phyloP scores from a whole-genome alignment of 1,140 invertebrate genomes.

The Heliconius melpomene region DNA sequence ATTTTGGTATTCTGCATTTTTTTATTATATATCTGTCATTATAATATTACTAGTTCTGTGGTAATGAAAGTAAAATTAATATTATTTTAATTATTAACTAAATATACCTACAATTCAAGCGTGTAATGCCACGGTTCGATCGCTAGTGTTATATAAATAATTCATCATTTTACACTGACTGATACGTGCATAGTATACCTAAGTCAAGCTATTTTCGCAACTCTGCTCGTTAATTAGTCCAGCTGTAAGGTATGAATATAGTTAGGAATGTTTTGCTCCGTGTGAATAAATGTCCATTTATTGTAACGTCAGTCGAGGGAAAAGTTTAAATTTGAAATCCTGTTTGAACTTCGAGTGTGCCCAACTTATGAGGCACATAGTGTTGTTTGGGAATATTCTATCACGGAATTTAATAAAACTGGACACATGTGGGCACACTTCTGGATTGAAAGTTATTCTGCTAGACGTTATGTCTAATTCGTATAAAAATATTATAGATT shows the following conservation, averaged over 20 bases:
- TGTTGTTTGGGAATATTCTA: constrained; percentile 33
- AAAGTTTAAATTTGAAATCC: constrained; percentile 41
- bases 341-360: constrained; percentile 34
- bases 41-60: too few relatives aligned
- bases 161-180: neutral
- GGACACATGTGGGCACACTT: constrained; percentile 25
- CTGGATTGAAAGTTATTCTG: constrained; percentile 7
- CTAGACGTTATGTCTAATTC: neutral
- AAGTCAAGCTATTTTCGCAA: constrained; percentile 17
- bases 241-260: constrained; percentile 23
- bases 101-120: neutral
- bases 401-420: constrained; percentile 30
- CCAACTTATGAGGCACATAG: constrained; percentile 30
- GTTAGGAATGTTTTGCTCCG: constrained; percentile 13
- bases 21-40: neutral
- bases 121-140: too few relatives aligned
- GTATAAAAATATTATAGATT: neutral
- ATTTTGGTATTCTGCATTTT: neutral
- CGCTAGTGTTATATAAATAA: too few relatives aligned
- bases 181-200: neutral
- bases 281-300: constrained; percentile 37
- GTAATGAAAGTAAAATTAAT: too few relatives aligned
- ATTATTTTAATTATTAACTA: neutral
- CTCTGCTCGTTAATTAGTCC: constrained; percentile 39
- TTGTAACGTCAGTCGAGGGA: constrained; percentile 35